Conservation (phyloP, 2,797 vertebrate genomes). For the Hoplostethus atlanticus region DNA sequence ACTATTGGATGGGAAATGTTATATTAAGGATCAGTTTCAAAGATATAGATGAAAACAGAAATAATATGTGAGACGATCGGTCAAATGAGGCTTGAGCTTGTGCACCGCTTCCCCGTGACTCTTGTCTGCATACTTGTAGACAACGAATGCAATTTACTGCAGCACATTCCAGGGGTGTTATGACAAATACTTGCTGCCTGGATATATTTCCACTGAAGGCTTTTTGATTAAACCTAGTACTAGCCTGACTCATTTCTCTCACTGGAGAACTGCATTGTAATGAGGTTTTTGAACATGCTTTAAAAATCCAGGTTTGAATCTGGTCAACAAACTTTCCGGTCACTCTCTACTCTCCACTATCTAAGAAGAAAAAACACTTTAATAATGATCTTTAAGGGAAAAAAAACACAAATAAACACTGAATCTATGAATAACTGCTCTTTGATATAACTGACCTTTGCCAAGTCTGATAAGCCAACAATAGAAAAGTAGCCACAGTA, state of each 20-base stretch:
- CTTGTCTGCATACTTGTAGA: not conserved
- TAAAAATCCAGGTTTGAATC: not conserved
- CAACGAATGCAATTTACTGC: conserved; percentile 7
- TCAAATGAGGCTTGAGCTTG: not conserved
- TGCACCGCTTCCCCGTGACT: not conserved
- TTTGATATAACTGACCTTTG: conserved; percentile 13
- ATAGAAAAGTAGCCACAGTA: not conserved
- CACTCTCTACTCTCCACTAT: not conserved
- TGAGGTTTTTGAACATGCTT: not conserved
- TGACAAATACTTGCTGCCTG: not conserved
- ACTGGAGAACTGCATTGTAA: not conserved
- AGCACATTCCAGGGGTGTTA: not conserved
- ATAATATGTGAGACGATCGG: not conserved
- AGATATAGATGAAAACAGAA: not conserved
- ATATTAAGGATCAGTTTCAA: not conserved
- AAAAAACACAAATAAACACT: not conserved
- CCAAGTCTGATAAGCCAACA: not conserved
- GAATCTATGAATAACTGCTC: not conserved
- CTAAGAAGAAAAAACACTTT: not conserved
- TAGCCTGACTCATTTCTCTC: not conserved
- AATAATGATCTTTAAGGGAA: not conserved
- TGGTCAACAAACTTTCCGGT: not conserved
- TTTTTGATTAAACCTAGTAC: not conserved
- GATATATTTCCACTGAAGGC: not conserved
- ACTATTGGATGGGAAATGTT: not conserved